Base-by-base conservation (phyloP, 35 echinoderm and acorn worm species). In the Lytechinus pictus region DNA sequence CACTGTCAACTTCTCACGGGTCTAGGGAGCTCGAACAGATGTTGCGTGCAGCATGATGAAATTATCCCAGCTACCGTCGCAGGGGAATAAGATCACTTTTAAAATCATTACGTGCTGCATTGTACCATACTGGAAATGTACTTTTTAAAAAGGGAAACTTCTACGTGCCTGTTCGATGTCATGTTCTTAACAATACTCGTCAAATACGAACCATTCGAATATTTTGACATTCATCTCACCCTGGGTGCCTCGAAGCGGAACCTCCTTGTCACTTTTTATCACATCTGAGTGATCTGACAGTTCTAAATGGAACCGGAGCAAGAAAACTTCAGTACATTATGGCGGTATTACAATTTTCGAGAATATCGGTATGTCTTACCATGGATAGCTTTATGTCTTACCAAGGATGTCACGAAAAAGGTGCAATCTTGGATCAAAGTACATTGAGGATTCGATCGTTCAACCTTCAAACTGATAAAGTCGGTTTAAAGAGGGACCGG, bases 181-280 rank as follows among this genome's bases (percentile, higher is more conserved):
- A 79, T 79, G 66, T 79, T 79, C 14, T 79, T 79, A 79, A 79
- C 66, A 79, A 79, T 79, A 79, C 66, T 79, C 66, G 19, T 79
- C 66, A 79, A 79, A 79, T 16, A n/a, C n/a, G 19, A 79, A n/a
- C 6, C 66, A 3, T 79, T 19, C 12, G 14, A 79, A n/a, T 79
- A 79, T 79, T 79, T 79, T 79, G 66, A 79, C 66, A 79, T 79
- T 79, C n/a, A 79, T 79, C 21, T 24, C 66, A n/a, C 66, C 66
- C 66, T 79, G 6, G 66, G 19, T 79, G 21, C 12, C 66, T 79
- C 66, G 0, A 6, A 79, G 66, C 66, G 66, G 66, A 79, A 79
- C 66, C 21, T 24, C 66, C 66, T 19, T 79, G 66, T 24, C 66
- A 79, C 8, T 24, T 24, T 79, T 79, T 24, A 79, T 79, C 66